phyloP scores from a whole-genome alignment of 2,113 vertebrate genomes.

The Tretioscincus oriximinensis region DNA sequence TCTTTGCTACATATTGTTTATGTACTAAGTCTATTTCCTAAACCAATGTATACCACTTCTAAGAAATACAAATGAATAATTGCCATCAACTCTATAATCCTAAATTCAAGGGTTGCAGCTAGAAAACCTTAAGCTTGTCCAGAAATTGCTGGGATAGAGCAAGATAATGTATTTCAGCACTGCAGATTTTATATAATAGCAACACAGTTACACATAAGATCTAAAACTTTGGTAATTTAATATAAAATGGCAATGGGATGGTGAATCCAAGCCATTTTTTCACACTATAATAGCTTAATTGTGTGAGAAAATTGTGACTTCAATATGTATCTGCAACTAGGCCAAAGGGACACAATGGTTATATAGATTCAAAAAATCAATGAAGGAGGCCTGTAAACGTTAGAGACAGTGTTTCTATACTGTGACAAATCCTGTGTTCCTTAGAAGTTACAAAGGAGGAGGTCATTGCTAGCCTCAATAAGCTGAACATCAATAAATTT shows the following conservation, averaged over 20 bases:
- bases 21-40: conserved; percentile 84
- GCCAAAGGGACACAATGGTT: neutral
- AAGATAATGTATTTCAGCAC: neutral
- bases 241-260: neutral
- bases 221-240: neutral
- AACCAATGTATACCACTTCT: conserved; percentile 72
- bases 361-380: neutral
- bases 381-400: neutral
- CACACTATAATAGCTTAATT: no score
- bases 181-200: no score
- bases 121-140: neutral
- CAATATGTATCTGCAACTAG: neutral
- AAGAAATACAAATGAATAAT: conserved; percentile 79
- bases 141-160: neutral
- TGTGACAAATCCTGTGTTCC: no score
- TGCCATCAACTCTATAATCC: conserved; percentile 62
- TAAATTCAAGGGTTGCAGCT: neutral
- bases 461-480: no score
- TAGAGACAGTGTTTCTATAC: no score
- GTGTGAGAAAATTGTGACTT: neutral
- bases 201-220: neutral
- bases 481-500: no score
- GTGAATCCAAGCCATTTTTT: no score
- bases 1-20: conserved; percentile 79
- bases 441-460: no score